Base-by-base conservation (phyloP, 2,888 invertebrate species). In the Philereme vetulata region DNA sequence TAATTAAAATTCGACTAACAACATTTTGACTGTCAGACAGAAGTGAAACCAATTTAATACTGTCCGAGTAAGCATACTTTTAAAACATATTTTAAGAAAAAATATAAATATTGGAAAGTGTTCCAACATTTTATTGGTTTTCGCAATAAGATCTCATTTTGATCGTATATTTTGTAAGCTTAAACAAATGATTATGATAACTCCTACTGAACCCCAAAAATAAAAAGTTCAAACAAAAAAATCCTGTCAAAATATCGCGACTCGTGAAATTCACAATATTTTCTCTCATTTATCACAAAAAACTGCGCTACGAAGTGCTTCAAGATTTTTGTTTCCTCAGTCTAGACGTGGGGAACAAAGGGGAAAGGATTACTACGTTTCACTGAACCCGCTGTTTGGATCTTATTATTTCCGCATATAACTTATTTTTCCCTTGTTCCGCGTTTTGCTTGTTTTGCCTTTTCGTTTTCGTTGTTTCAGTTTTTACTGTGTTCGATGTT, bases 311-410 rank as follows among this genome's bases (percentile, higher is more conserved):
- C 56, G 47, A 56, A 67, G 75, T 70, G 71, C 69, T 80, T 78
- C 71, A 75, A 76, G 75, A 78, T 77, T 80, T 56, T 62, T 55
- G 51, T 73, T 72, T 71, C 71, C 71, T 71, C 48, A 73, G 84
- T 84, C 83, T 83, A 85, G 83, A 86, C 87, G 71, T 61, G 68
- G 59, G 67, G 64, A 68, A 21, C 5, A 10, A 10, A 42, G 54
- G 43, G 53, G 62, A 63, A 58, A 51, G 60, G 49, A 57, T 66
- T 40, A 55, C 62, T 71, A 70, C 67, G 71, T 77, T 79, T 71
- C 71, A 77, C 80, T 74, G 76, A 76, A 68, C 75, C 64, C 62
- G 65, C 72, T 63, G 60, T 73, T 75, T 61, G 63, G 57, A 48
- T 55, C 65, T 64, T 71, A 64, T 72, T 70, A 70, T 79, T 80